Evolutionary conservation across 1,140 invertebrate genomes (phyloP).

Genomic region (Brachionus koreanus): DNA sequence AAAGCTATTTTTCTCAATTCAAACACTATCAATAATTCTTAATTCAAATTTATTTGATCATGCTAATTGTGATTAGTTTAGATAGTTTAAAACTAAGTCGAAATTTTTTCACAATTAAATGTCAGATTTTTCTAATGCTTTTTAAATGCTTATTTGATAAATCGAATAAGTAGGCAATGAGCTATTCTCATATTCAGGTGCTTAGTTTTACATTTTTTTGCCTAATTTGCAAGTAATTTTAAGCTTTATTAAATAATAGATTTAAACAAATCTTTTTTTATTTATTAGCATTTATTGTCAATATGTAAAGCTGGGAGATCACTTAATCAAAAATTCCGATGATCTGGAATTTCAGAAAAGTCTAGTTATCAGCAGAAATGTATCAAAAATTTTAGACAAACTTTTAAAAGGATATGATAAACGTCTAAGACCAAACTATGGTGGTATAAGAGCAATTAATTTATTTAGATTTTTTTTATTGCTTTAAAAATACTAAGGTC

Average conservation of each 20-base stretch:
- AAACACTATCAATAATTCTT: background rate
- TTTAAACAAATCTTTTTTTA: background rate
- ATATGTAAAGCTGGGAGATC: background rate
- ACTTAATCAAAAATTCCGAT: background rate
- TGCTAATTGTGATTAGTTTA: background rate
- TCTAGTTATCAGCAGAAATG: constrained; percentile 46
- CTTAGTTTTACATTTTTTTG: background rate
- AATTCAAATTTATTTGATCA: background rate
- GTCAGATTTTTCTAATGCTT: background rate
- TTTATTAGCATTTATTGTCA: background rate
- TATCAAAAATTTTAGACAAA: constrained; percentile 46
- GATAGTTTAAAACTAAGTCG: background rate
- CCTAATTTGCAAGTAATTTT: background rate
- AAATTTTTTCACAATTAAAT: background rate
- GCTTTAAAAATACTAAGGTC: constrained; percentile 4
- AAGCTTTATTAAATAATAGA: background rate
- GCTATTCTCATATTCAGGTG: background rate
- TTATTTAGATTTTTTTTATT: background rate
- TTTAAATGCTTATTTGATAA: background rate
- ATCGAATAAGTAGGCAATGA: background rate
- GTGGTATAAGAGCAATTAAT: constrained; percentile 42
- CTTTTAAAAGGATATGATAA: constrained; percentile 49
- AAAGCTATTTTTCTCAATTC: background rate
- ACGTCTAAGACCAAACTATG: constrained; percentile 48
- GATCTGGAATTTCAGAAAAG: background rate